Percentiles rank a stretch among this genome's conserved stretches.
phyloP scores from a whole-genome alignment of 2,113 vertebrate species.

The Indicator maculatus region DNA sequence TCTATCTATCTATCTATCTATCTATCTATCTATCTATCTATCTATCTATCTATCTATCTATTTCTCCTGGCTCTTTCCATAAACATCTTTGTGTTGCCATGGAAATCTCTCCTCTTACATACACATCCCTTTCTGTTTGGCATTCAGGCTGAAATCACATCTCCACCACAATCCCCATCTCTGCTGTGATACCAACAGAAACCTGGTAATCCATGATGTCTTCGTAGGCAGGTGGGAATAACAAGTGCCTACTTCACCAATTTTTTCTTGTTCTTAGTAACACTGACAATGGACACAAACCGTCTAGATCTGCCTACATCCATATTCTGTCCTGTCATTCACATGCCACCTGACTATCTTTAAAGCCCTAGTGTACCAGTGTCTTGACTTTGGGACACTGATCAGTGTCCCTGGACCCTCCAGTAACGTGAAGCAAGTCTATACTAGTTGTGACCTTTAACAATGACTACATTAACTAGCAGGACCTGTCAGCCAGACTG shows the following conservation, averaged over 20 bases:
- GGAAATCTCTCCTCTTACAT: neutral
- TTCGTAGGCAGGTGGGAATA: neutral
- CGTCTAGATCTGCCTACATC: neutral
- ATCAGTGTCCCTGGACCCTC: neutral
- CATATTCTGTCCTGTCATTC: neutral
- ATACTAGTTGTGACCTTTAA: neutral
- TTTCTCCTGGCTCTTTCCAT: neutral
- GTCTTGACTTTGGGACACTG: neutral
- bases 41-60: neutral
- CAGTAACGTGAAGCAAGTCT: neutral
- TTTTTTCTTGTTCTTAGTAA: neutral
- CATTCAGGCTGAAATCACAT: neutral
- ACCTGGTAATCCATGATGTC: neutral
- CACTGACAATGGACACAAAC: neutral
- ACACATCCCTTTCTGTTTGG: neutral
- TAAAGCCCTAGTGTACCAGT: neutral
- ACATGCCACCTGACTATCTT: neutral
- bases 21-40: too few relatives aligned
- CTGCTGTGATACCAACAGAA: neutral
- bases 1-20: neutral
- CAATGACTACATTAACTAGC: neutral
- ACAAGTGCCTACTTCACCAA: neutral
- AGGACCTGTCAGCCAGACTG: neutral
- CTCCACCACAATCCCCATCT: neutral
- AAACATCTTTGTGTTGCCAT: constrained; percentile 14